A percentile compares a stretch with the other conserved stretches of the same genome.
phyloP scores from a whole-genome alignment of 2,888 invertebrate genomes.

The Pyrocoelia pectoralis region DNA sequence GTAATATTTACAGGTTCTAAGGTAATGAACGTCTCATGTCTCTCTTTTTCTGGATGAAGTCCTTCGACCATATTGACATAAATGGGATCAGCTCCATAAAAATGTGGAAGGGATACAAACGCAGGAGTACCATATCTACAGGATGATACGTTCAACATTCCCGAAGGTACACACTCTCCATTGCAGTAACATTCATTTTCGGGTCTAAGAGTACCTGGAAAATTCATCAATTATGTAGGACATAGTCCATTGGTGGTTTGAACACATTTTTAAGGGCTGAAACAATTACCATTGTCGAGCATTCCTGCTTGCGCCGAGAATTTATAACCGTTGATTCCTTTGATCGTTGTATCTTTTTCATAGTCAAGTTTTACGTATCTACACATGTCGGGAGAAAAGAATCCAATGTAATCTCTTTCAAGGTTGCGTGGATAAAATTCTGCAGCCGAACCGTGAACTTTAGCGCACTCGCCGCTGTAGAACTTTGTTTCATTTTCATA shows the following conservation, averaged over 20 bases:
- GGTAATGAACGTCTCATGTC: slow-evolving; percentile 76
- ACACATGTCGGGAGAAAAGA: slow-evolving; percentile 82
- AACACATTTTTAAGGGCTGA: too few species aligned
- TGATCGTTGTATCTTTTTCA: slow-evolving; percentile 64
- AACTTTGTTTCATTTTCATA: slow-evolving; percentile 64
- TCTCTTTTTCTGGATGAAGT: slow-evolving; percentile 68
- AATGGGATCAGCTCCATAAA: slow-evolving; percentile 72
- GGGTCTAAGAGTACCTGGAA: slow-evolving; percentile 56
- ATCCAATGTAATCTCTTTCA: slow-evolving; percentile 63
- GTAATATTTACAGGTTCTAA: slow-evolving; percentile 77
- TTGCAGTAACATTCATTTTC: slow-evolving; percentile 74
- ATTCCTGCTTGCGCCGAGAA: slow-evolving; percentile 71
- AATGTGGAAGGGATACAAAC: slow-evolving; percentile 83
- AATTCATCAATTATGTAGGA: too few species aligned
- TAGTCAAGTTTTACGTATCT: slow-evolving; percentile 72
- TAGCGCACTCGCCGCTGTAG: slow-evolving; percentile 65
- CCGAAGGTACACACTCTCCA: slow-evolving; percentile 72
- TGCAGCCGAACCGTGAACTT: slow-evolving; percentile 77
- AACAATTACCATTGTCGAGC: slow-evolving; percentile 74
- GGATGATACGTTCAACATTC: slow-evolving; percentile 74
- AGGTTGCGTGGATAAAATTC: slow-evolving; percentile 79
- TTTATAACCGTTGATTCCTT: slow-evolving; percentile 72
- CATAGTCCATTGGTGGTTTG: too few species aligned
- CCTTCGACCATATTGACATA: slow-evolving; percentile 71
- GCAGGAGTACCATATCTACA: slow-evolving; percentile 80